Conservation (phyloP, 2,797 vertebrate genomes). For the Tiaroga cobitis region DNA sequence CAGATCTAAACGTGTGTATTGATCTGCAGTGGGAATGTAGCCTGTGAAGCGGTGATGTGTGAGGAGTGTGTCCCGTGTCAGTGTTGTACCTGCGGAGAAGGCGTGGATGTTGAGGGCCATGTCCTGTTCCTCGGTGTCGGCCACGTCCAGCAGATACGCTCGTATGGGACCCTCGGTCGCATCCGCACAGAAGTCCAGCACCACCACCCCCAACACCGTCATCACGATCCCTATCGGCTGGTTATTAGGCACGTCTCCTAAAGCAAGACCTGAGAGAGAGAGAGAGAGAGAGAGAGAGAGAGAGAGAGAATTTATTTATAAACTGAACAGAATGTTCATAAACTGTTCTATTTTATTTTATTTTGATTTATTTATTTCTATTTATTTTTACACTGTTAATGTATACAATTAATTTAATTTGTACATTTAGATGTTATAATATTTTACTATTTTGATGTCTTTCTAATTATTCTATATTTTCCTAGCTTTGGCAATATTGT, state of each 20-base stretch:
- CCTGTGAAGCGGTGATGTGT: background rate
- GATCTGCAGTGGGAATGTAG: background rate
- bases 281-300: background rate
- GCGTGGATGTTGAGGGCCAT: conserved; percentile 98
- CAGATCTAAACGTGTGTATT: background rate
- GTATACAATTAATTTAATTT: too few species aligned
- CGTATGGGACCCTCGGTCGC: conserved; percentile 95
- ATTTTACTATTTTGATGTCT: too few species aligned
- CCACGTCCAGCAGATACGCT: conserved; percentile 94
- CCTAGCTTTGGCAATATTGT: too few species aligned
- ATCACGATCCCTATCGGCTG: conserved; percentile 95
- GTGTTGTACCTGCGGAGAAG: conserved; percentile 86
- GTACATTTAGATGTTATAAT: too few species aligned
- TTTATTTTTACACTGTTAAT: too few species aligned
- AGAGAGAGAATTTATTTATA: background rate
- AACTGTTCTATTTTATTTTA: too few species aligned
- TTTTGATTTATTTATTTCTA: too few species aligned
- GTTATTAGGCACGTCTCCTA: conserved; percentile 84
- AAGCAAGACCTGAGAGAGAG: conserved; percentile 79
- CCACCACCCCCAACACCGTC: conserved; percentile 93
- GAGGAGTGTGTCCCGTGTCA: background rate
- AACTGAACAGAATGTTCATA: too few species aligned
- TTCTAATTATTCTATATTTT: too few species aligned
- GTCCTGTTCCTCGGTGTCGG: conserved; percentile 96
- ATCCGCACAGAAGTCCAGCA: conserved; percentile 94